Evolutionary conservation across 2,113 vertebrate species (phyloP), one percentile per base, ranked within the genome.

Genomic region (Pseudonaja textilis): DNA sequence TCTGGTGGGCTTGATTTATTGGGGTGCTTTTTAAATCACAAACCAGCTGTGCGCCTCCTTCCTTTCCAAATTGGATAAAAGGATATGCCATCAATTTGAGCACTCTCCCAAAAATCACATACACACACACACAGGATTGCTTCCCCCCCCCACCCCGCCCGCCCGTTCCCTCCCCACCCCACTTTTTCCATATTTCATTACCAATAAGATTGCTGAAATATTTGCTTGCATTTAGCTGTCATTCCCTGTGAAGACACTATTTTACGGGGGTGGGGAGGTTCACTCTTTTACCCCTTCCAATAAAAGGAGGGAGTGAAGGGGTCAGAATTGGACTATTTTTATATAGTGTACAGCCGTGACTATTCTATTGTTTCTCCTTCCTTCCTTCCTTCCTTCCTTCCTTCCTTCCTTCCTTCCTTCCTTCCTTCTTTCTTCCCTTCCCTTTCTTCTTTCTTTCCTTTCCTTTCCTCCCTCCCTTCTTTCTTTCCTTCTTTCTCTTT

Each of bases 1-100:
- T 93, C 90, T 95, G 94, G 91, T 93, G 93, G 95, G 94, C 88
- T 94, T 97, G 97, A 97, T 97, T 97, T 97, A 97, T 97, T 96
- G 95, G 96, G 95, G 96, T 96, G 3, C 92, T 96, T 96, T 96
- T 97, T 96, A 96, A 96, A 96, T 95, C 95, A 95, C 95, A 96
- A 96, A 97, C 96, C 96, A 97, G 96, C 97, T 97, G 97, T 96
- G 95, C 93, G 92, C 94, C 95, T 97, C 94, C 96, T 96, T 95
- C 93, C 57, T 47, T 94, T 96, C 96, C 97, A 97, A 97, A 96
- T 95, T 95, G 95, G 97, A 94, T 94, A 96, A 96, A 96, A 97
- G 96, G 95, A 4, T 0, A 95, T 94, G 95, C 96, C 95, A 97
- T 96, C 93, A 91, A 95, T 97, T 96, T 96, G 96, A 97, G 94